Base-by-base conservation (phyloP, 1,140 invertebrate genomes). In the Drosophila serrata region DNA sequence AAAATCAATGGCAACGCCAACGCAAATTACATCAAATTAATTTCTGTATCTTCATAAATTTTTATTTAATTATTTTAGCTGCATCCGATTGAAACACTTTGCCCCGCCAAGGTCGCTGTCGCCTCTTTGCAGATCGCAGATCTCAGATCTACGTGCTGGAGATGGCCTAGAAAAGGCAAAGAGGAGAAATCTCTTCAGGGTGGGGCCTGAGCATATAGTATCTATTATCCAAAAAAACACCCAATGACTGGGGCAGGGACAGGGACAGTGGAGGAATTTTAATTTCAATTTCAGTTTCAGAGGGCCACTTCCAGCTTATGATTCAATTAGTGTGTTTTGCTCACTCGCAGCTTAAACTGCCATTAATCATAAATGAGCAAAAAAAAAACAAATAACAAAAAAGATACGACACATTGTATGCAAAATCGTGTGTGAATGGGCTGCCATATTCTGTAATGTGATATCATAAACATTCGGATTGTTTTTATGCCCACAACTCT, bases 61-160 rank as follows among this genome's bases (percentile, higher is more conserved):
- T 80, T 75, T 81, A 70, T 60, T 74, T 80, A 82, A 78, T 80
- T 74, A 80, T 82, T 65, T 69, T 17, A 24, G 48, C 85, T 78
- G 85, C 81, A 88, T 88, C 81, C 72, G 77, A 88, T 88, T 88
- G 81, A 90, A 90, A 88, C 81, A 88, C 78, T 78, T 87, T 87
- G 33, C 57, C 61, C 51, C 33, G 33, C 13, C 80, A 82, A 82
- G 80, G 81, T 82, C 65, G 37, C 7, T 49, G 33, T 13, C 6
- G 42, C 42, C 19, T 12, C 11, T 19, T 45, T 13, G 43, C 42
- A 22, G 46, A 48, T 55, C 15, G 49, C 48, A 70, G 43, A 46
- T 17, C 45, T 17, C 37, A 46, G 53, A 64, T 51, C 40, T 60
- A 80, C 84, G 84, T 90, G 85, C 53, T 42, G 56, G 33, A 75